Base-by-base conservation (phyloP, 2,888 invertebrate species). In the Exocentrus adspersus region DNA sequence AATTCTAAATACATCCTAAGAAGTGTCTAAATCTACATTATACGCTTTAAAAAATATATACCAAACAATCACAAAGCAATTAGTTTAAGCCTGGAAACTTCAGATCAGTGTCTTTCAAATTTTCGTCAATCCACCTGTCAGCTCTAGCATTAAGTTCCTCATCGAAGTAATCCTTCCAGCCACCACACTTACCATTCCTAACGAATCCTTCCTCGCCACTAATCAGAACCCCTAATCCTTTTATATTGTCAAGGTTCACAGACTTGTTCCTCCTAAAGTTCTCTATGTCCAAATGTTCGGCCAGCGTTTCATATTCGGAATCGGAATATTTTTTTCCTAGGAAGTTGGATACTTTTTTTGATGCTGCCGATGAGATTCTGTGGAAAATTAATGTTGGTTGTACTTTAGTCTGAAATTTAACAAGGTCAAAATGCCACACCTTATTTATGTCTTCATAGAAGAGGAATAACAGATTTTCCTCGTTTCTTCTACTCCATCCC, bases 211-310 rank as follows among this genome's bases (percentile, higher is more conserved):
- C 86, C 75, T 88, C 89, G 1, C 85, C 86, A 0, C 84, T 79
- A 50, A 85, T 84, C 1, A 87, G 80, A 9, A 92, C 85, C 1
- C 89, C 89, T 2, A 90, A 84, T 0, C 87, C 85, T 71, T 84
- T 86, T 77, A 91, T 85, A 51, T 88, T 86, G 62, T 89, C 87
- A 52, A 85, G 79, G 78, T 96, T 95, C 0, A 94, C 90, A 4
- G 91, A 89, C 50, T 89, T 87, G 82, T 96, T 96, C 10, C 88
- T 86, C 69, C 91, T 90, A 84, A 97, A 97, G 79, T 89, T 92
- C 7, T 90, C 86, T 67, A 97, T 93, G 75, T 89, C 87, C 64
- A 96, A 87, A 78, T 95, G 93, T 5, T 90, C 82, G 7, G 87
- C 86, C 2, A 97, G 83, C 16, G 82, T 81, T 0, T 83, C 77